Evolutionary conservation across 2,113 vertebrate genomes (phyloP), one percentile per base, ranked within the genome.

Genomic region (Meleagris gallopavo): DNA sequence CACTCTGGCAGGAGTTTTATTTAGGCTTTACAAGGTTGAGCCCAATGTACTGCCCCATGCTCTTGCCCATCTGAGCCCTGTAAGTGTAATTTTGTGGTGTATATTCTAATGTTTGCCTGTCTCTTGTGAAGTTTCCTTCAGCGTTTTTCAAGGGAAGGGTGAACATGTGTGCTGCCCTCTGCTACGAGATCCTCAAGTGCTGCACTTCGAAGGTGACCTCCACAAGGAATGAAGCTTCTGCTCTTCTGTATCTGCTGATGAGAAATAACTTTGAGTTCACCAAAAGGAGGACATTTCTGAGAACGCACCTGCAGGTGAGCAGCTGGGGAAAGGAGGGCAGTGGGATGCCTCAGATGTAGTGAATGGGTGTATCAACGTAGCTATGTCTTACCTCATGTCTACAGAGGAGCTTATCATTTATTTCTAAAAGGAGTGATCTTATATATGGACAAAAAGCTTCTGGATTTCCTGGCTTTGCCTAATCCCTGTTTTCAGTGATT

Each of bases 191-290:
- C 90, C 98, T 99, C 50, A 99, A 99, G 93, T 99, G 99, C 92
- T 99, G 99, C 70, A 99, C 99, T 43, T 99, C 99, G 32, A 99
- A 99, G 96, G 97, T 99, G 95, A 98, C 97, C 13, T 98, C 98
- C 18, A 98, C 99, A 1, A 97, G 99, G 75, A 98, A 98, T 0
- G 99, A 99, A 95, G 99, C 99, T 3, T 99, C 99, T 0, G 98
- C 99, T n/a, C 98, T 99, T 92, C 98, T 99, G 36, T 99, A 99
- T 93, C 98, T 99, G 83, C 98, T 99, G 75, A 99, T 99, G 99
- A 98, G 98, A 83, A 99, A 99, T 95, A 99, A 99, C 97, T 99
- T 99, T 70, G 99, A 99, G 80, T 99, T 98, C 97, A 99, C 99
- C 86, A 99, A 99, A 97, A 98, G 98, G 92, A 99, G 98, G 96